phyloP scores from a whole-genome alignment of 2,113 vertebrate genomes.

The Petrocephalus microphthalmus region DNA sequence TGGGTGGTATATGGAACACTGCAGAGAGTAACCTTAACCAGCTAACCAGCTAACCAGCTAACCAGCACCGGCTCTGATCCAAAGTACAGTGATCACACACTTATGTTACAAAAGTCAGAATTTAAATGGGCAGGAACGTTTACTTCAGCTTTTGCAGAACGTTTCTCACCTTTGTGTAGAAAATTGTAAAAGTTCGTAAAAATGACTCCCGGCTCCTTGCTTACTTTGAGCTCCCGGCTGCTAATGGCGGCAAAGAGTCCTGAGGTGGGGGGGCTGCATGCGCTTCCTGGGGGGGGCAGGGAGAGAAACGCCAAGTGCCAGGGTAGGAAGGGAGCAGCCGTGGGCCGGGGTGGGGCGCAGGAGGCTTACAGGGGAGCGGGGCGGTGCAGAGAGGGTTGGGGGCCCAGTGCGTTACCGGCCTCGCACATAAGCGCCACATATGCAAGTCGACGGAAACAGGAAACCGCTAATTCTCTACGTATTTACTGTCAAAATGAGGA shows the following conservation, averaged over 20 bases:
- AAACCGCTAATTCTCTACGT: constrained; percentile 1
- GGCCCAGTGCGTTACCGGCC: no score
- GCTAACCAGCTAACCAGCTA: background rate
- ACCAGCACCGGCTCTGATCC: background rate
- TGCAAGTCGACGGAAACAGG: constrained; percentile 19
- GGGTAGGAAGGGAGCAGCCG: background rate
- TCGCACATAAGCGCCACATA: constrained; percentile 16
- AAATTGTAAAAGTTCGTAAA: background rate
- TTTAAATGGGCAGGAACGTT: no score
- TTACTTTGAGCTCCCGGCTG: background rate
- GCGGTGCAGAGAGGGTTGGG: background rate
- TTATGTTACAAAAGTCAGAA: background rate
- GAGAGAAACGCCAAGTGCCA: background rate
- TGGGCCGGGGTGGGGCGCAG: background rate
- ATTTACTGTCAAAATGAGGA: background rate
- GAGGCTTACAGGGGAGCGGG: background rate
- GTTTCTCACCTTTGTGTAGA: background rate
- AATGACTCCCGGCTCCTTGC: background rate
- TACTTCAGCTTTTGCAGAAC: background rate
- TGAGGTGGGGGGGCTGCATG: background rate
- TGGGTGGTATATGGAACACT: background rate
- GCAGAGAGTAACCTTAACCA: background rate
- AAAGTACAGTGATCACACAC: background rate
- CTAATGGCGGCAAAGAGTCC: background rate
- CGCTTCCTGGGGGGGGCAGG: background rate